Conservation (phyloP, 2,797 vertebrate species). For the Parauchenoglanis ngamensis region DNA sequence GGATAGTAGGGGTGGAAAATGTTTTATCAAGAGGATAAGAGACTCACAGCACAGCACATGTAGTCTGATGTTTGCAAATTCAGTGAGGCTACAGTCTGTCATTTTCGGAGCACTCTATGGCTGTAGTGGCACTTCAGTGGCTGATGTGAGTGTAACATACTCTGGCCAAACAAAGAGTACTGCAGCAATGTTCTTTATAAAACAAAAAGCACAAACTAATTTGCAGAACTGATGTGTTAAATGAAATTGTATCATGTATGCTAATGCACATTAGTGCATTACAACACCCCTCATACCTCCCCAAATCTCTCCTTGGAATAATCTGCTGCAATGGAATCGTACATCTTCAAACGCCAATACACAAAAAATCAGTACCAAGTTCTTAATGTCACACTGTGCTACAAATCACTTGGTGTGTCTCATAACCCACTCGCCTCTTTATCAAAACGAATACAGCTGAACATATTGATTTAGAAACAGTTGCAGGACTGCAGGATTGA, state of each 20-base stretch:
- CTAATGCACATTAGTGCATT: neutral
- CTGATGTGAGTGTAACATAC: constrained; percentile 8
- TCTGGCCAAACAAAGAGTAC: constrained; percentile 18
- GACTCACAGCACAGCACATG: constrained; percentile 2
- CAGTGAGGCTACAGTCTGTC: neutral
- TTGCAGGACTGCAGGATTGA: neutral
- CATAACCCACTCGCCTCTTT: constrained; percentile 3
- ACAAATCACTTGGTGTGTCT: neutral
- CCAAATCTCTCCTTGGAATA: neutral
- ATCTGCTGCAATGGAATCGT: neutral
- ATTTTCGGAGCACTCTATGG: constrained; percentile 10
- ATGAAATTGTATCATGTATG: neutral
- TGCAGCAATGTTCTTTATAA: constrained; percentile 15
- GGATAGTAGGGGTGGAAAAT: constrained; percentile 18
- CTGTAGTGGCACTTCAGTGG: constrained; percentile 24
- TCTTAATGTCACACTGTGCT: neutral
- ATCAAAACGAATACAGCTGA: neutral
- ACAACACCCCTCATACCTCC: neutral
- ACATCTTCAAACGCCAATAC: neutral
- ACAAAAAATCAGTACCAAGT: neutral
- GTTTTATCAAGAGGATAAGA: constrained; percentile 27
- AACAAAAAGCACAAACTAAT: neutral
- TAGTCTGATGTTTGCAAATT: constrained; percentile 24
- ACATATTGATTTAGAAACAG: constrained; percentile 10
- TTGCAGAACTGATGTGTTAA: constrained; percentile 3